phyloP scores from a whole-genome alignment of 2,797 vertebrate genomes.

The Helarctos malayanus region DNA sequence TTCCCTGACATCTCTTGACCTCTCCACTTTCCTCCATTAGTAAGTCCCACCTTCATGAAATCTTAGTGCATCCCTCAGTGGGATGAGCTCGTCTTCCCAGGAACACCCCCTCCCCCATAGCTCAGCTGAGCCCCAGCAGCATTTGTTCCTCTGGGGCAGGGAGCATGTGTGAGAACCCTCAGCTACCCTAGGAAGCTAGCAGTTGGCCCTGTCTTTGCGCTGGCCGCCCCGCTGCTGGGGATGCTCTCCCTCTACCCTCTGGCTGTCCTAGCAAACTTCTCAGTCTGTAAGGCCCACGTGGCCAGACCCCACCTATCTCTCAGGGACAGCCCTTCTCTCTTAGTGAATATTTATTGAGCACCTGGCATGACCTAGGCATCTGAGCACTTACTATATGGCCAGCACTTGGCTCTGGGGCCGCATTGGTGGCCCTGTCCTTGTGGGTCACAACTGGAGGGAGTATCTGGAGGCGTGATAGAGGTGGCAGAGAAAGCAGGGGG shows the following conservation, averaged over 20 bases:
- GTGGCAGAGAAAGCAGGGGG: not conserved
- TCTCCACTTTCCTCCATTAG: not conserved
- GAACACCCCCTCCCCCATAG: not conserved
- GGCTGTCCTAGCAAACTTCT: not conserved
- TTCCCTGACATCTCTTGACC: not conserved
- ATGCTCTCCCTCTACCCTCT: not conserved
- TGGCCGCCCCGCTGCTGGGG: not conserved
- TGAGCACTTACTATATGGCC: not conserved
- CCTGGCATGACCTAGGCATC: not conserved
- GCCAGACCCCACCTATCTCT: not conserved
- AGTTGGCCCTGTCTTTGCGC: not conserved
- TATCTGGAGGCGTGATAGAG: not conserved
- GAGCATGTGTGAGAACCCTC: not conserved
- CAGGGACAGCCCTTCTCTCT: not conserved
- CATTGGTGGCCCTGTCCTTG: not conserved
- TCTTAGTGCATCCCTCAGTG: not conserved
- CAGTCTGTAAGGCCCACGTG: accelerated
- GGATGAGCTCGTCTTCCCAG: not conserved
- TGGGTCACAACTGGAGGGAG: not conserved
- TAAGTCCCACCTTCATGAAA: not conserved
- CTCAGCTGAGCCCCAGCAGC: not conserved
- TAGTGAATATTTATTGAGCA: not conserved
- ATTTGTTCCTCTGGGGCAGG: not conserved
- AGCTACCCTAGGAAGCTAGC: not conserved
- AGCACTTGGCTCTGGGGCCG: not conserved